A percentile compares a stretch with the other conserved stretches of the same genome.
These are phyloP conservation scores for Microtus ochrogaster DNA, from an alignment of 2,113 vertebrate species.

Conservation along the genomic window DNA sequence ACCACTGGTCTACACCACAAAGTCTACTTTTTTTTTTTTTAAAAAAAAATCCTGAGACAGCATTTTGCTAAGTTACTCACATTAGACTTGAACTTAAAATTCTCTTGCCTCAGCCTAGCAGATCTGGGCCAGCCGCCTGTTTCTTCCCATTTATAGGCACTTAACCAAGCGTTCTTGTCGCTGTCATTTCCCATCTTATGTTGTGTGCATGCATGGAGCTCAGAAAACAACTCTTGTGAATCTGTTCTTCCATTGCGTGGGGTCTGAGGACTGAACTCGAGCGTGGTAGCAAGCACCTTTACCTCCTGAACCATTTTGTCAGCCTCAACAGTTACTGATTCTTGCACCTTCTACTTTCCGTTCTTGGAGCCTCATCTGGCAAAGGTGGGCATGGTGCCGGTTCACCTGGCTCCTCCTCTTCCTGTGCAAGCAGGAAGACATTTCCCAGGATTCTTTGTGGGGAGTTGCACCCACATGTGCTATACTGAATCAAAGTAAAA, in stretches of 20 bases:
- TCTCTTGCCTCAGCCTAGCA: not conserved
- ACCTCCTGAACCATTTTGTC: not conserved
- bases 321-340: not conserved
- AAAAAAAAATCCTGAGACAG: not conserved
- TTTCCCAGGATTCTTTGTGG: conserved; percentile 26
- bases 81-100: not conserved
- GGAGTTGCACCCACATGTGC: not conserved
- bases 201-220: not conserved
- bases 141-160: not conserved
- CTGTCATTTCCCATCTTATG: not conserved
- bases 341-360: not conserved
- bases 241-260: no score
- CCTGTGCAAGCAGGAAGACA: not conserved
- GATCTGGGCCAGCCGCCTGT: not conserved
- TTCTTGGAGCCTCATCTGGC: not conserved
- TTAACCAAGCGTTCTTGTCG: not conserved
- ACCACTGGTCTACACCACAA: not conserved
- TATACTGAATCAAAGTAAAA: conserved; percentile 1
- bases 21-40: not conserved
- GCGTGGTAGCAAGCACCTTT: no score
- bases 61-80: not conserved
- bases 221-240: not conserved
- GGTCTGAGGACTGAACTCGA: not conserved
- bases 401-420: not conserved
- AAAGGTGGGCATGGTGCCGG: not conserved